Evolutionary conservation across 2,797 vertebrate species (phyloP), one percentile per base, ranked within the genome.

Genomic region (Lateolabrax maculatus): DNA sequence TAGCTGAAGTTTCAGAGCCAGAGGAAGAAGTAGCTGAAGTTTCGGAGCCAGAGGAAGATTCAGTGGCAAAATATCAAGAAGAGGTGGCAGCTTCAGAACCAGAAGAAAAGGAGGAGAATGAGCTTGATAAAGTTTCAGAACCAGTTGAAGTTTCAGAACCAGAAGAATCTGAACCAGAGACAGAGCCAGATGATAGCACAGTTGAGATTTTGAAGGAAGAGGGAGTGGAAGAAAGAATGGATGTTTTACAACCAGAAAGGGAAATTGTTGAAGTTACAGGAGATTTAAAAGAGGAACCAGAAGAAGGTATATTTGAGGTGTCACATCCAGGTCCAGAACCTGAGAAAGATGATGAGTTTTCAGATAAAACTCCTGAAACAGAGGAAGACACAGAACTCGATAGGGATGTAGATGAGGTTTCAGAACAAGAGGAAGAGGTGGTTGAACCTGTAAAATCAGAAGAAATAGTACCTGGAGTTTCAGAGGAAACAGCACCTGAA

Each of bases 221-320:
- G 39, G 21, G 3, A 49, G 37, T 23, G n/a, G 41, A 82, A 60
- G 25, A 64, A 18, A 36, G 34, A 25, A 27, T 1, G 29, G 67
- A 46, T 0, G 58, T 55, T 52, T 34, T 67, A 10, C 55, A 44
- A 55, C 34, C 52, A 51, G 69, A 84, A 10, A 55, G 69, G 4
- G 77, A 73, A 71, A 62, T 51, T 21, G 58, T 18, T 64, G 56
- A 80, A 48, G 10, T 65, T 44, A 21, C n/a, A 79, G 62, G 63
- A 58, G 71, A 44, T 8, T 12, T n/a, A 43, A 31, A 64, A 4
- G 36, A 48, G 37, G 72, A 71, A 41, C 23, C 66, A 41, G 60
- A 79, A 13, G 27, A 80, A 37, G 56, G 23, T 11, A 6, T 64
- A 10, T 36, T 41, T 25, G 65, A 66, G 3, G 61, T 69, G 19